phyloP scores from a whole-genome alignment of 2,113 vertebrate species.

The Siniperca knerii region DNA sequence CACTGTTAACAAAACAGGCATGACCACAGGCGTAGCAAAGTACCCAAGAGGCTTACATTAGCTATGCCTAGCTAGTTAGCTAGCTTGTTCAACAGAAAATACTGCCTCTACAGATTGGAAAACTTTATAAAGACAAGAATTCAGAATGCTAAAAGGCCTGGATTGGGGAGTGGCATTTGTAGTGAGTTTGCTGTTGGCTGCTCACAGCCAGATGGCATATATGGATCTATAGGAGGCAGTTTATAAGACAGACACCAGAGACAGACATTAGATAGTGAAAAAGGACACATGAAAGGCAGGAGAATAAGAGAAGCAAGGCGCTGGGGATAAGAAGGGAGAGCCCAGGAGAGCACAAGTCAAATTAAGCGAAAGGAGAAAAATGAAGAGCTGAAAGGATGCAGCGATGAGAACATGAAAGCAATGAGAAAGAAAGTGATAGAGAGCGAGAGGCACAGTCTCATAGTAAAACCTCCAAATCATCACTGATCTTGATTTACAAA shows the following conservation, averaged over 20 bases:
- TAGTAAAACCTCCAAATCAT: slow-evolving; percentile 40
- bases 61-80: slow-evolving; percentile 51
- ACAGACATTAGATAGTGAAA: slow-evolving; percentile 65
- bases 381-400: slow-evolving; percentile 62
- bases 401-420: slow-evolving; percentile 45
- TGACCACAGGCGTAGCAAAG: slow-evolving; percentile 45
- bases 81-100: slow-evolving; percentile 32
- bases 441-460: slow-evolving; percentile 11
- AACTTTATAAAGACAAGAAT: slow-evolving; percentile 19
- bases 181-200: slow-evolving; percentile 11
- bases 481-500: slow-evolving; percentile 46
- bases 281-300: slow-evolving; percentile 79
- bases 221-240: slow-evolving; percentile 66
- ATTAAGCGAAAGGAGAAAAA: slow-evolving; percentile 68
- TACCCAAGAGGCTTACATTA: slow-evolving; percentile 63
- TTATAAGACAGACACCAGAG: slow-evolving; percentile 38
- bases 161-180: slow-evolving; percentile 8
- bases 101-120: slow-evolving; percentile 25
- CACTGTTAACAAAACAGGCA: slow-evolving; percentile 60
- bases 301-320: slow-evolving; percentile 57
- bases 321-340: slow-evolving; percentile 64
- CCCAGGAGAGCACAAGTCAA: slow-evolving; percentile 74
- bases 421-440: slow-evolving; percentile 33
- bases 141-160: slow-evolving; percentile 24
- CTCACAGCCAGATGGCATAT: slow-evolving; percentile 48